phyloP scores from a whole-genome alignment of 2,888 invertebrate genomes.

The Habrosyne pyritoides region DNA sequence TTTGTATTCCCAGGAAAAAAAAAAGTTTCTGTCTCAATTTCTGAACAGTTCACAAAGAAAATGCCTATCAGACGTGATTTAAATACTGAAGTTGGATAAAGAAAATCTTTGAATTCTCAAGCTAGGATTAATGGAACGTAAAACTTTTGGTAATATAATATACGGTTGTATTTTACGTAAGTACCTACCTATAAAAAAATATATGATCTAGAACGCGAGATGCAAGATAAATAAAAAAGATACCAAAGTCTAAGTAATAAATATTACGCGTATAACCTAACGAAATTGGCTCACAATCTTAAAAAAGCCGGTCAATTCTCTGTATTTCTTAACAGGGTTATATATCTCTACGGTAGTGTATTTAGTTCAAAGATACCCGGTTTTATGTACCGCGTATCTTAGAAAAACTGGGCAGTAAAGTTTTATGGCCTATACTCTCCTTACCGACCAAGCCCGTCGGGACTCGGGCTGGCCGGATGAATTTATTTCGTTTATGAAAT shows the following conservation, averaged over 20 bases:
- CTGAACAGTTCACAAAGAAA: too few relatives aligned
- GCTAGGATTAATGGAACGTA: too few relatives aligned
- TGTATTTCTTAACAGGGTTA: not conserved
- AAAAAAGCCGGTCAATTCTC: conserved; percentile 6
- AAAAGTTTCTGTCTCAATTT: too few relatives aligned
- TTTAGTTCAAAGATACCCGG: conserved; percentile 15
- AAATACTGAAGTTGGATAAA: too few relatives aligned
- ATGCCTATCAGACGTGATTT: too few relatives aligned
- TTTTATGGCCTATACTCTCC: conserved; percentile 14
- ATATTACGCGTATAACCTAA: not conserved
- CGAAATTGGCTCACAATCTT: not conserved
- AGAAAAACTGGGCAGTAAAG: conserved; percentile 19
- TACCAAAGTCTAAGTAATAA: not conserved
- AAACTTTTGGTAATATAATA: too few relatives aligned
- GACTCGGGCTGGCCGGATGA: conserved; percentile 7
- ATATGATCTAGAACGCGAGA: too few relatives aligned
- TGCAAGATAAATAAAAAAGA: not conserved
- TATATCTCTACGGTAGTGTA: conserved; percentile 6
- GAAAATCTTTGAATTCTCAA: too few relatives aligned
- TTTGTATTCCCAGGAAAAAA: too few relatives aligned
- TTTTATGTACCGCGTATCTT: conserved; percentile 17
- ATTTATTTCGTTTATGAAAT: conserved; percentile 15
- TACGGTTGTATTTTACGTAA: too few relatives aligned
- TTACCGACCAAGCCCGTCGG: not conserved
- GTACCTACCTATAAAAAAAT: too few relatives aligned